A percentile compares a stretch with the other conserved stretches of the same genome.
These are phyloP conservation scores for Speoplatyrhinus poulsoni DNA, from an alignment of 2,113 vertebrate genomes.

Conservation along the genomic window DNA sequence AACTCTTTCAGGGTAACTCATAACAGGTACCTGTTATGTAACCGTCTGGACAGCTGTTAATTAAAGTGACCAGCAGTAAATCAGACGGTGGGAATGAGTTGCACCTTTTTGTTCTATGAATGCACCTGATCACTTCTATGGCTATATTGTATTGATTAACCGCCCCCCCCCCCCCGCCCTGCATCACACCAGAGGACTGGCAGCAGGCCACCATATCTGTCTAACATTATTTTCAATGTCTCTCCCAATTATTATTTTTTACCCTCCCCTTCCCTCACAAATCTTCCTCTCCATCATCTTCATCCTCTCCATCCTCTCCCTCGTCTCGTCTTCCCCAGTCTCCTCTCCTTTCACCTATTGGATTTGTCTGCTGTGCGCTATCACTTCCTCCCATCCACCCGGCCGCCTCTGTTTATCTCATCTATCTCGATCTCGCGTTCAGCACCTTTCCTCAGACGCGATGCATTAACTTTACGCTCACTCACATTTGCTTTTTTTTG, in stretches of 20 bases:
- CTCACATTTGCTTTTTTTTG: no score
- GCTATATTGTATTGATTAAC: no score
- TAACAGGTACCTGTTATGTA: no score
- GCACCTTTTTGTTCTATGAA: no score
- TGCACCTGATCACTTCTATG: no score
- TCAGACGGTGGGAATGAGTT: no score
- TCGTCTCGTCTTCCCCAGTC: constrained; percentile 24
- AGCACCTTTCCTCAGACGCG: constrained; percentile 23
- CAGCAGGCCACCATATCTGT: background rate
- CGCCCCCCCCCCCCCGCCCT: no score
- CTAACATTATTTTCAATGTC: background rate
- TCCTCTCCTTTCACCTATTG: constrained; percentile 21
- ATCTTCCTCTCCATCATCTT: background rate
- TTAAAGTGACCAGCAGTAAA: no score
- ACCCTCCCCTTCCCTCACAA: background rate
- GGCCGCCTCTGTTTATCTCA: background rate
- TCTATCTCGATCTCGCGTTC: background rate
- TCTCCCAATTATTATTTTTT: background rate
- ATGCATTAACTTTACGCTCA: no score
- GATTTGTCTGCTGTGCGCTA: constrained; percentile 25
- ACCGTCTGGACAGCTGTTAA: no score
- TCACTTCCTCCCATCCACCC: constrained; percentile 5
- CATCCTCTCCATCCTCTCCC: background rate
- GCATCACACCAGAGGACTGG: no score
- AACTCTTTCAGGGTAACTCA: no score